Base-by-base conservation (phyloP, 2,797 vertebrate species). In the Salmo trutta region DNA sequence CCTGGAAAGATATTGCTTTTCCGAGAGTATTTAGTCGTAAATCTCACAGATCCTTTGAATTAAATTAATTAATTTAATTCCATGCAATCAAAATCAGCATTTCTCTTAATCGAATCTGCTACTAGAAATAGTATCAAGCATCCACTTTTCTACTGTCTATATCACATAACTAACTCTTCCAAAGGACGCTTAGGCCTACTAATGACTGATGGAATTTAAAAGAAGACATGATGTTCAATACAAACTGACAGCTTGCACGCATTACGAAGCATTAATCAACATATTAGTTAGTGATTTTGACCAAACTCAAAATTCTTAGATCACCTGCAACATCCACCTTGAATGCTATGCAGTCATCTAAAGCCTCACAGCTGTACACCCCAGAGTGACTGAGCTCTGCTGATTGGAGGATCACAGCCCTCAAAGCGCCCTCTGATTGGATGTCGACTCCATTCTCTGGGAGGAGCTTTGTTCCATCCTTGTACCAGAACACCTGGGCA, bases 311-410 rank as follows among this genome's bases (percentile, higher is more conserved):
- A 89, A 88, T 88, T 86, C 73, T 85, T 88, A 82, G 79, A 91
- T 95, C 93, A 95, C 95, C 94, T 95, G 94, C 91, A 93, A 94
- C 93, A 93, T 95, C 95, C 92, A 99, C 91, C 24, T 95, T 96
- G 93, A 97, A 98, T 91, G 93, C 94, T 89, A 96, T 94, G 0
- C 88, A 94, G 90, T 97, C 96, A 2, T 97, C 94, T 19, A 93
- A 91, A 0, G 93, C 93, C 0, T 97, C 95, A 12, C 96, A 98
- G 92, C 95, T 94, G 17, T 96, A 97, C 62, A 96, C 85, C 29
- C 96, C 97, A 0, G 95, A 90, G 0, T 97, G 94, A 16, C 88
- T 91, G 33, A 92, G 85, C 88, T 86, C 93, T 76, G 95, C 95
- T 0, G 93, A 91, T 10, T 94, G 89, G 82, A 97, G 93, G 82